phyloP scores from a whole-genome alignment of 2,888 invertebrate genomes.

The Tricholauxania praeusta region DNA sequence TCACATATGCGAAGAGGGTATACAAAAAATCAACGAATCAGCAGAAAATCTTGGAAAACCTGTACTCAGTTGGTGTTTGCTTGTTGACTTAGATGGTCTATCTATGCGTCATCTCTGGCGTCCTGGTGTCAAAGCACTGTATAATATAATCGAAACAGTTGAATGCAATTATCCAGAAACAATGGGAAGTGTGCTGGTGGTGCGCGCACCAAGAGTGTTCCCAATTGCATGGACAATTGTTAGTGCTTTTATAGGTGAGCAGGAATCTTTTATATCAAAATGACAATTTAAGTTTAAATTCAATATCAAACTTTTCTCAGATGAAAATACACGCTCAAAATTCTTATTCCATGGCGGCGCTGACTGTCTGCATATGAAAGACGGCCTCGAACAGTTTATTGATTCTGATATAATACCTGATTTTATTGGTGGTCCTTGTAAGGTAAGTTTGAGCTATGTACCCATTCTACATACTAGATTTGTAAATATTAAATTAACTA shows the following conservation, averaged over 20 bases:
- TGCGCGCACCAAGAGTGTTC: slow-evolving; percentile 92
- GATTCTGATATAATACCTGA: slow-evolving; percentile 88
- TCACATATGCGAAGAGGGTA: slow-evolving; percentile 91
- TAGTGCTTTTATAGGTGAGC: slow-evolving; percentile 88
- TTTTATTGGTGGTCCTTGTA: slow-evolving; percentile 91
- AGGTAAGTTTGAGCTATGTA: slow-evolving; percentile 70
- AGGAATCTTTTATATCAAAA: background rate
- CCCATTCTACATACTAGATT: background rate
- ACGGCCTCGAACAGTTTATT: slow-evolving; percentile 88
- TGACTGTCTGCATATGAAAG: slow-evolving; percentile 82
- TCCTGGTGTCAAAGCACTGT: slow-evolving; percentile 84
- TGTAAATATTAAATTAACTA: slow-evolving; percentile 27
- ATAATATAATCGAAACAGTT: slow-evolving; percentile 82
- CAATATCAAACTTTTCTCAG: slow-evolving; percentile 67
- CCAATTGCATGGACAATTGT: slow-evolving; percentile 96
- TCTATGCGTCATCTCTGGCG: slow-evolving; percentile 97
- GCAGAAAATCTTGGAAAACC: slow-evolving; percentile 84
- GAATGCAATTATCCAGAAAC: slow-evolving; percentile 97
- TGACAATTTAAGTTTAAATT: too few species aligned
- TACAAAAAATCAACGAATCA: slow-evolving; percentile 87
- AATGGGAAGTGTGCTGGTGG: slow-evolving; percentile 90
- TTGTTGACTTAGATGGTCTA: slow-evolving; percentile 93
- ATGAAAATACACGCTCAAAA: slow-evolving; percentile 92
- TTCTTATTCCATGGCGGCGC: slow-evolving; percentile 93
- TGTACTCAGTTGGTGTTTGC: slow-evolving; percentile 88